phyloP scores from a whole-genome alignment of 1,140 invertebrate genomes.

The Yoshiicerus persimilis region DNA sequence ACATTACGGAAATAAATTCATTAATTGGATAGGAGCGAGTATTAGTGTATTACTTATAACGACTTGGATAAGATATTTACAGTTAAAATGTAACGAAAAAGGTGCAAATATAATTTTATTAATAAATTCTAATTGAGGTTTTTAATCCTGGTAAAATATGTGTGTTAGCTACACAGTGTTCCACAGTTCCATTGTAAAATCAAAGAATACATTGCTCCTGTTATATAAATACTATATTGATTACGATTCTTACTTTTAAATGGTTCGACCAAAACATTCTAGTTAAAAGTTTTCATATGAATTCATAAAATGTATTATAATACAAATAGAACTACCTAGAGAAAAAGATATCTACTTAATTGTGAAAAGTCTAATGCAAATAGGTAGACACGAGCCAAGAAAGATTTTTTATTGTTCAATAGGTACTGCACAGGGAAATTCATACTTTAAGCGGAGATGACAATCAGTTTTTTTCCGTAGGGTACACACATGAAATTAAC shows the following conservation, averaged over 20 bases:
- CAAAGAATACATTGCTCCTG: background rate
- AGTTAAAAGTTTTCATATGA: background rate
- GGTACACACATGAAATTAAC: background rate
- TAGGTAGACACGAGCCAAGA: background rate
- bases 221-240: background rate
- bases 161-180: background rate
- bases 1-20: background rate
- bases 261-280: background rate
- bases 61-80: background rate
- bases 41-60: background rate
- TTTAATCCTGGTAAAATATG: background rate
- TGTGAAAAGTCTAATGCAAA: background rate
- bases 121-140: background rate
- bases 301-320: background rate
- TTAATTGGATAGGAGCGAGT: background rate
- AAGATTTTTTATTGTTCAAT: background rate
- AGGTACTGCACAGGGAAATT: background rate
- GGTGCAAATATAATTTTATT: background rate
- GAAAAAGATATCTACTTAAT: background rate
- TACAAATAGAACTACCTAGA: background rate
- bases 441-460: slow-evolving; percentile 12
- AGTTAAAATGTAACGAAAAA: background rate
- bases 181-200: background rate
- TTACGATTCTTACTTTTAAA: background rate
- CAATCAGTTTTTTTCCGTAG: slow-evolving; percentile 7